phyloP scores from a whole-genome alignment of 2,113 vertebrate species.

The Atlantisia rogersi region DNA sequence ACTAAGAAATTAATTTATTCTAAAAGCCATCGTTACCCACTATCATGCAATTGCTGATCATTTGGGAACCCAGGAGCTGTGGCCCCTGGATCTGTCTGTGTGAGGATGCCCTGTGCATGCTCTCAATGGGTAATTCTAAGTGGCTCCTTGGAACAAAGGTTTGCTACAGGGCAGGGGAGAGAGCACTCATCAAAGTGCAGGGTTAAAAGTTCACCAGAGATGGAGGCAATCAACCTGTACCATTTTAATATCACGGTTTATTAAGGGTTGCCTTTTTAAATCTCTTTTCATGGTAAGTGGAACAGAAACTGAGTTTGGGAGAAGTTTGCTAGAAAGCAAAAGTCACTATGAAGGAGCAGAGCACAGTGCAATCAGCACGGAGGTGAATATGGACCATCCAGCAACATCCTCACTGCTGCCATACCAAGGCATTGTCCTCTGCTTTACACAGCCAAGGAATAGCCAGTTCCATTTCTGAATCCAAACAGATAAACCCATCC shows the following conservation, averaged over 20 bases:
- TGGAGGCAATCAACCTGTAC: not conserved
- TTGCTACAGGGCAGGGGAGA: not conserved
- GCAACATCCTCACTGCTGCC: not conserved
- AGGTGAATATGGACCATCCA: not conserved
- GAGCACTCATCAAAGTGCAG: not conserved
- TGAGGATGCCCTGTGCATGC: not conserved
- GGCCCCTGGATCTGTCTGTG: not conserved
- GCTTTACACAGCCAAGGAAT: not conserved
- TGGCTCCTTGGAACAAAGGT: not conserved
- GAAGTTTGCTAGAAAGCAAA: not conserved
- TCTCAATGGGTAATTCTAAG: not conserved
- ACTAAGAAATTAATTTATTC: not conserved
- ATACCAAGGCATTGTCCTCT: not conserved
- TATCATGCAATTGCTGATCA: rapidly evolving
- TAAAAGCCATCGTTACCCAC: not conserved
- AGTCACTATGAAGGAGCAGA: not conserved
- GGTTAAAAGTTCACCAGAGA: not conserved
- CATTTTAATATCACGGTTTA: not conserved
- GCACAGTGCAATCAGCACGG: not conserved
- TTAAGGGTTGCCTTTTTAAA: not conserved
- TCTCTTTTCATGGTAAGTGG: not conserved
- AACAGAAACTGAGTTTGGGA: not conserved
- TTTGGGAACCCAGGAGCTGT: not conserved
- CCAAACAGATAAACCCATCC: not conserved
- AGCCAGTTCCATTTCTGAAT: not conserved